phyloP scores from a whole-genome alignment of 2,888 invertebrate genomes.

The Tetanocera ferruginea region DNA sequence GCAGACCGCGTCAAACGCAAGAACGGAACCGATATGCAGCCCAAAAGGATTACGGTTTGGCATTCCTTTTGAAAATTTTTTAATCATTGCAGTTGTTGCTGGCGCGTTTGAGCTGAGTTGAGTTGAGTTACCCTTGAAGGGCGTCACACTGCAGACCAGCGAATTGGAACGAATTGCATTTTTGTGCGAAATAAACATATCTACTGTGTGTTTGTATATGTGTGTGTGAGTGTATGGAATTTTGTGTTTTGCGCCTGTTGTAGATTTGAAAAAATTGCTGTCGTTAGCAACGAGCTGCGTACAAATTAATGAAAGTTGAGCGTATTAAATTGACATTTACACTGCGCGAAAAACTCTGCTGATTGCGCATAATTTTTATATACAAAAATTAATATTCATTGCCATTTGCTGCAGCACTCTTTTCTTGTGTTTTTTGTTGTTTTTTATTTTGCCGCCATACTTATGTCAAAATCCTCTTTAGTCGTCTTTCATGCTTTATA shows the following conservation, averaged over 20 bases:
- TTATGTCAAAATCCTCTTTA: conserved; percentile 24
- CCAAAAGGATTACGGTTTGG: conserved; percentile 1
- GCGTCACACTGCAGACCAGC: conserved; percentile 47
- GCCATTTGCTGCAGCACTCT: conserved; percentile 16
- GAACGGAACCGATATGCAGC: background rate
- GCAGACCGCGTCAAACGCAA: background rate
- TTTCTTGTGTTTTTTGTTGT: no score
- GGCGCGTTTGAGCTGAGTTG: background rate
- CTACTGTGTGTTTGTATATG: conserved; percentile 8
- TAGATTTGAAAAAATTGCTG: conserved; percentile 24
- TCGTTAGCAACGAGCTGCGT: conserved; percentile 34
- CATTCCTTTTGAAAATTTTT: conserved; percentile 22
- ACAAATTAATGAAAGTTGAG: conserved; percentile 35
- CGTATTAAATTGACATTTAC: conserved; percentile 34
- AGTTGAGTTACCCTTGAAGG: background rate
- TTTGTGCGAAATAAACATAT: conserved; percentile 47
- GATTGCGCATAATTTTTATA: background rate
- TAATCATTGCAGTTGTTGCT: background rate
- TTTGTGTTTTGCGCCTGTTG: conserved; percentile 36
- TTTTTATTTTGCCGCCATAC: conserved; percentile 26
- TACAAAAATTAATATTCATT: conserved; percentile 6
- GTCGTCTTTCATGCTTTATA: conserved; percentile 29
- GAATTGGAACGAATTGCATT: conserved; percentile 52
- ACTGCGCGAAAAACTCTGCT: background rate
- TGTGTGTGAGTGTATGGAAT: conserved; percentile 5